Evolutionary conservation across 2,888 invertebrate species (phyloP).

Genomic region (Chromoteleia sp.): DNA sequence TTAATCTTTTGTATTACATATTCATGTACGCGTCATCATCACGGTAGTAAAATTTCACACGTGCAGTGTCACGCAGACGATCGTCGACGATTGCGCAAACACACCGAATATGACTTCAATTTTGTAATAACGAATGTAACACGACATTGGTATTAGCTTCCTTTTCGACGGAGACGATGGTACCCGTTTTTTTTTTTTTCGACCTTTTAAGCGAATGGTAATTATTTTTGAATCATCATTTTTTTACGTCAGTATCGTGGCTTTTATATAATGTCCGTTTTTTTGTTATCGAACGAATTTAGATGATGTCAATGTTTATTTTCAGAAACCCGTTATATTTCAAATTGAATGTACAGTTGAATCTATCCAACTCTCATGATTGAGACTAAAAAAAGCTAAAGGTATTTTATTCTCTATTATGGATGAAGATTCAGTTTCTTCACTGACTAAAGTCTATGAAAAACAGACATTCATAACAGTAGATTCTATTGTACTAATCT

Average conservation of each 20-base stretch:
- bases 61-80: constrained; percentile 26
- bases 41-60: constrained; percentile 33
- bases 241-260: neutral
- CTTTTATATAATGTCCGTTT: neutral
- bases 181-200: neutral
- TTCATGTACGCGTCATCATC: constrained; percentile 11
- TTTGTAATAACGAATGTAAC: constrained; percentile 42
- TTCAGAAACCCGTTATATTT: constrained; percentile 19
- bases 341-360: constrained; percentile 18
- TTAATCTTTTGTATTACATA: constrained; percentile 31
- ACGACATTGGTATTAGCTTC: constrained; percentile 35
- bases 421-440: constrained; percentile 3
- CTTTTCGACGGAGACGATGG: constrained; percentile 1
- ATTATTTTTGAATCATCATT: constrained; percentile 16
- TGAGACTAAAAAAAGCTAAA: neutral
- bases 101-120: constrained; percentile 20
- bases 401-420: neutral
- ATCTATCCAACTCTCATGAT: neutral
- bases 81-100: constrained; percentile 17
- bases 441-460: neutral
- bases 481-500: neutral
- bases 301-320: constrained; percentile 28
- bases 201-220: neutral
- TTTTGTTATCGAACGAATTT: constrained; percentile 4
- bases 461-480: neutral